A percentile compares a stretch with the other conserved stretches of the same genome.
Conservation (phyloP, 2,113 vertebrate genomes). For the Carettochelys insculpta region DNA sequence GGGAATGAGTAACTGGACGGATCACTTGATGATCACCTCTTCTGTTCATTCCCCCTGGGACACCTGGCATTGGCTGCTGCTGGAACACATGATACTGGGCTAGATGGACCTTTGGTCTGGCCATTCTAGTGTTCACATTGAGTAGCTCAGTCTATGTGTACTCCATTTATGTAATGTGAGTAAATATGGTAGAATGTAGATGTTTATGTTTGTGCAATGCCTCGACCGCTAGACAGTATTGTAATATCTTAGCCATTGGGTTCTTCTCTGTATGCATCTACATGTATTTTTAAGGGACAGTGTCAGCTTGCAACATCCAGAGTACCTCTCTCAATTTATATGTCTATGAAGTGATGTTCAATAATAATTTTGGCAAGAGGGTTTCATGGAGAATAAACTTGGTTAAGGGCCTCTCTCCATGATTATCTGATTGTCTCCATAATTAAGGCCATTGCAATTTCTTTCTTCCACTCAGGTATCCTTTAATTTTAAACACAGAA, state of each 20-base stretch:
- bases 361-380: not conserved
- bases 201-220: fast-evolving
- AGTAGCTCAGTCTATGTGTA: not conserved
- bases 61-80: no score
- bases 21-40: no score
- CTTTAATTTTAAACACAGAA: constrained; percentile 4
- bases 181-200: not conserved
- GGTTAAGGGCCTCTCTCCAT: not conserved
- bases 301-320: not conserved
- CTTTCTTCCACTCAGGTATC: not conserved
- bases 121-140: not conserved
- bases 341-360: not conserved
- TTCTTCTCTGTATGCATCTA: not conserved
- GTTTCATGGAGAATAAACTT: not conserved
- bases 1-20: no score
- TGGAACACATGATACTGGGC: no score
- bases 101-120: no score
- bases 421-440: fast-evolving
- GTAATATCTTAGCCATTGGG: not conserved
- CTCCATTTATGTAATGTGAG: fast-evolving
- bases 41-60: no score
- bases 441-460: fast-evolving
- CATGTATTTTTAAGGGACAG: not conserved
- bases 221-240: not conserved
- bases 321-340: fast-evolving